These are phyloP conservation scores for Mythimna loreyi DNA, from an alignment of 2,888 invertebrate species.

Conservation along the genomic window DNA sequence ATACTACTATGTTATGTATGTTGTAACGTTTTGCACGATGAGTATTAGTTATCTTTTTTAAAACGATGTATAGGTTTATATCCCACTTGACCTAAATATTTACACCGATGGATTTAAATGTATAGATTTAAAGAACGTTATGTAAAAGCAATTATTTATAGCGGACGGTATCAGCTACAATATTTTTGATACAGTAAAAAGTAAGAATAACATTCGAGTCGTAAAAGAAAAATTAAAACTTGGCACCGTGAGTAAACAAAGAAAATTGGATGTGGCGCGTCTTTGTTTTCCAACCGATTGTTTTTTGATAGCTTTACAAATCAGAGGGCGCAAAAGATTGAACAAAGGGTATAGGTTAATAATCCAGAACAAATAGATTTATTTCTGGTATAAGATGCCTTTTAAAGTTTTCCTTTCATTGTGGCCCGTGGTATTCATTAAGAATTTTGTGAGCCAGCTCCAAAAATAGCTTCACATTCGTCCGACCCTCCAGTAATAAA, in stretches of 20 bases:
- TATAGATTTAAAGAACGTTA: conserved; percentile 15
- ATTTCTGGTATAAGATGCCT: conserved; percentile 1
- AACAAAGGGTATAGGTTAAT: conserved; percentile 24
- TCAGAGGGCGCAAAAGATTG: conserved; percentile 15
- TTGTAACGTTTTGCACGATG: conserved; percentile 15
- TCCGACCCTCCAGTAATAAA: conserved; percentile 72
- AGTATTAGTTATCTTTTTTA: conserved; percentile 38
- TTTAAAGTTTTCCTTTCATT: conserved; percentile 18
- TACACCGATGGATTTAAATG: conserved; percentile 35
- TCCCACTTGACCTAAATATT: conserved; percentile 51
- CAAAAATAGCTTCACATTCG: conserved; percentile 59
- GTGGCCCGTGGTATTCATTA: conserved; percentile 29
- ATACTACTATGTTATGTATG: not conserved
- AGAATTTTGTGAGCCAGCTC: conserved; percentile 52
- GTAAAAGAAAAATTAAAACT: conserved; percentile 41
- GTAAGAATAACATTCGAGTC: conserved; percentile 26
- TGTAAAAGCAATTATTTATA: conserved; percentile 25
- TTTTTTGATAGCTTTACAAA: conserved; percentile 32
- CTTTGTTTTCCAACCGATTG: conserved; percentile 41
- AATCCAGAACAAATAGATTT: conserved; percentile 17
- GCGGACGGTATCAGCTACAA: conserved; percentile 5
- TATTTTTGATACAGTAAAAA: conserved; percentile 14
- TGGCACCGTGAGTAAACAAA: conserved; percentile 41
- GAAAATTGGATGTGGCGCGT: conserved; percentile 31
- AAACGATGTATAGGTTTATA: conserved; percentile 31